phyloP scores from a whole-genome alignment of 2,797 vertebrate species.

The Rhinoraja longicauda region DNA sequence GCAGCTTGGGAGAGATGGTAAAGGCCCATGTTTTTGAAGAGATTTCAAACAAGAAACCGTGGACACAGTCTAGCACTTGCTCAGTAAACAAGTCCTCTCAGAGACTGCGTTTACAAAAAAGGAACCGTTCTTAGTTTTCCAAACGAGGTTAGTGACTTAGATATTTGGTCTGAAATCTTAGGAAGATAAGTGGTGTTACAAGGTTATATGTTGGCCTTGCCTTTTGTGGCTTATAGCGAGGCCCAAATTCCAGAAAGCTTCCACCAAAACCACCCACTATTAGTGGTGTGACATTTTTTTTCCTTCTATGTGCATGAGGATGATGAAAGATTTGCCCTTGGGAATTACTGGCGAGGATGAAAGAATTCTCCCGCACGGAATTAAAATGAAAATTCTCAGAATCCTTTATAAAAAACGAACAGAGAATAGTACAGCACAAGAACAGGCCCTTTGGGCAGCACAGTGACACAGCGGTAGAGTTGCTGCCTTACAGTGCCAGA shows the following conservation, averaged over 20 bases:
- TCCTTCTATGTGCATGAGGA: background rate
- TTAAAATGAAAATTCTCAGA: constrained; percentile 19
- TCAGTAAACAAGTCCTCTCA: constrained; percentile 23
- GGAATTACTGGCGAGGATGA: background rate
- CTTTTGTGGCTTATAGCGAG: too few species aligned
- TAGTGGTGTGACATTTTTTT: background rate
- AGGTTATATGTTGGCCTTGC: too few species aligned
- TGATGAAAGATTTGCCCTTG: background rate
- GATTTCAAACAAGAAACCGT: background rate
- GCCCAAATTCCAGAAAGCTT: too few species aligned
- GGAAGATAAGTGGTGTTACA: too few species aligned
- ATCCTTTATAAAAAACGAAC: background rate
- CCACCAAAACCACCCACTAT: too few species aligned
- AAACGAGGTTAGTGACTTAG: background rate
- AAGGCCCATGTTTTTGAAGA: background rate
- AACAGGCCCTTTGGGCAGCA: too few species aligned
- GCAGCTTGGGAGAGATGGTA: background rate
- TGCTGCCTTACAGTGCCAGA: too few species aligned
- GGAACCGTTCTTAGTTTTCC: background rate
- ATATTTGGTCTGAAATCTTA: too few species aligned
- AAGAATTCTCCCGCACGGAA: background rate
- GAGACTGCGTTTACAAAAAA: constrained; percentile 2
- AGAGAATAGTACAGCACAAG: too few species aligned
- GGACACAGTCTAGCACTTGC: background rate
- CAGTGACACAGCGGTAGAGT: too few species aligned